Conservation (phyloP, 1,140 invertebrate genomes). For the Pteromalus puparum region DNA sequence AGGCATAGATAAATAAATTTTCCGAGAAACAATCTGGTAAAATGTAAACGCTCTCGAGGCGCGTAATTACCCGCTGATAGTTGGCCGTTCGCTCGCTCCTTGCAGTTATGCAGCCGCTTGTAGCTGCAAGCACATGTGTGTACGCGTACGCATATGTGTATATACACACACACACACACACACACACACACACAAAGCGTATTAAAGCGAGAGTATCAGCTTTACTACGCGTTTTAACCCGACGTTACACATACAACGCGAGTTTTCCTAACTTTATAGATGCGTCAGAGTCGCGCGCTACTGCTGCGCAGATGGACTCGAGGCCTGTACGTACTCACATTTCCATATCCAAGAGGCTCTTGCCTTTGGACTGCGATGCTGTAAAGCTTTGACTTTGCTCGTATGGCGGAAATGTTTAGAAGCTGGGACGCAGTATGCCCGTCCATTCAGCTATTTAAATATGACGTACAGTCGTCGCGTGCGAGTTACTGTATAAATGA, state of each 20-base stretch:
- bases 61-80: neutral
- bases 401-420: neutral
- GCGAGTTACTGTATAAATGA: no score
- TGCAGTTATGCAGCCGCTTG: neutral
- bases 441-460: neutral
- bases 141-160: no score
- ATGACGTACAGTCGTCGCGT: neutral
- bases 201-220: neutral
- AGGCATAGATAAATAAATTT: neutral
- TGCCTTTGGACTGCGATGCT: no score
- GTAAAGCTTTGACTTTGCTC: neutral
- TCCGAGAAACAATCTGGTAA: neutral
- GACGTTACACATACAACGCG: neutral
- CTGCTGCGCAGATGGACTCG: no score
- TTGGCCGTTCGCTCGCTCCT: neutral
- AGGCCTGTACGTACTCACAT: no score
- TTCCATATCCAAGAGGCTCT: constrained; percentile 9
- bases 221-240: neutral
- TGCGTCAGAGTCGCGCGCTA: neutral
- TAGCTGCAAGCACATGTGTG: neutral
- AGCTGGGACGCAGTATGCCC: neutral
- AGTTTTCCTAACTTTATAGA: constrained; percentile 24
- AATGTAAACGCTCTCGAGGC: neutral
- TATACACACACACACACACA: no score
- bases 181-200: no score